Evolutionary conservation across 1,140 invertebrate genomes (phyloP).

Genomic region (Drosophila funebris): DNA sequence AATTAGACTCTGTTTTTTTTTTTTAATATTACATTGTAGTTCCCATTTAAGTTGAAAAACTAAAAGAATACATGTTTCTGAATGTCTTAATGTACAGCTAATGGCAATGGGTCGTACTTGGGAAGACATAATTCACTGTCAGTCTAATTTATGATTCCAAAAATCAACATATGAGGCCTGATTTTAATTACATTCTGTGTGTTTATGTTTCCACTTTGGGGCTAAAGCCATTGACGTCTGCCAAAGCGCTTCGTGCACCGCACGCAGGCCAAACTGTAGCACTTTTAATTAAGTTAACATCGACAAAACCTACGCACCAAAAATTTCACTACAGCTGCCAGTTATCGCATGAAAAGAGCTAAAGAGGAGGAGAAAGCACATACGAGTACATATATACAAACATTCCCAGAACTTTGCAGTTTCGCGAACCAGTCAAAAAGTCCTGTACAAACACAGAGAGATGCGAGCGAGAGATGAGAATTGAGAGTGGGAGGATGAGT

Average conservation of each 20-base stretch:
- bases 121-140: conserved; percentile 47
- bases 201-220: conserved; percentile 53
- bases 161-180: conserved; percentile 55
- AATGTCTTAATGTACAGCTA: conserved; percentile 17
- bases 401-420: conserved; percentile 74
- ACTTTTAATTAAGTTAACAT: conserved; percentile 77
- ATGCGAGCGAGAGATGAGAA: conserved; percentile 14
- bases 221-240: conserved; percentile 13
- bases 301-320: conserved; percentile 36
- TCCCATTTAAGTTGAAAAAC: not conserved
- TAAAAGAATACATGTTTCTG: not conserved
- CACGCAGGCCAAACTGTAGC: conserved; percentile 48
- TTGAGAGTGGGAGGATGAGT: not conserved
- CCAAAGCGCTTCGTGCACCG: conserved; percentile 30
- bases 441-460: conserved; percentile 21
- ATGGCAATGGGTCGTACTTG: conserved; percentile 37
- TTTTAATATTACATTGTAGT: too few species aligned
- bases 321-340: conserved; percentile 35
- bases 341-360: not conserved
- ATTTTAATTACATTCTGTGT: conserved; percentile 77
- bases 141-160: conserved; percentile 54
- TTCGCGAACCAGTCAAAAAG: conserved; percentile 51
- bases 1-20: too few species aligned
- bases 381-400: conserved; percentile 27
- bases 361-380: not conserved